These are phyloP conservation scores for Galemys pyrenaicus DNA, from an alignment of 2,113 vertebrate species.

Conservation along the genomic window DNA sequence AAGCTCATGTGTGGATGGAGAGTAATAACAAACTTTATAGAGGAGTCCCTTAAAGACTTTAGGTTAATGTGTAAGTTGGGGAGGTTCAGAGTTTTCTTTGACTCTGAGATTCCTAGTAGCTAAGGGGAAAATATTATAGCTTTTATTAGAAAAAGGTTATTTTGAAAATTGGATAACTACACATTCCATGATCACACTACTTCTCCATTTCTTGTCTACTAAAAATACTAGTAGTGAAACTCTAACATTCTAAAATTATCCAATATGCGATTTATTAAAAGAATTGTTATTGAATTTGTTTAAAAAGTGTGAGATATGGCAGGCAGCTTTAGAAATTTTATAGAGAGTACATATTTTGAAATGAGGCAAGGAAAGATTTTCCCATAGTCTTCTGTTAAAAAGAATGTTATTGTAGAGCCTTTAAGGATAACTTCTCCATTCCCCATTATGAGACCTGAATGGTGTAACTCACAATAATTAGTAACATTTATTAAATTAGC, in stretches of 20 bases:
- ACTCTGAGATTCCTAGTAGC: background rate
- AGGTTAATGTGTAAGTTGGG: background rate
- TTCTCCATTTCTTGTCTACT: background rate
- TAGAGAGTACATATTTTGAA: slow-evolving; percentile 10
- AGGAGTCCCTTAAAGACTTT: background rate
- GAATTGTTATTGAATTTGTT: background rate
- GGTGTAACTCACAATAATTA: background rate
- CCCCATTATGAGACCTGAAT: background rate
- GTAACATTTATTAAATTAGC: background rate
- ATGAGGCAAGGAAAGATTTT: background rate
- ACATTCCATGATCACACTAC: background rate
- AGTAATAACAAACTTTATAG: background rate
- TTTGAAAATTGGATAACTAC: background rate
- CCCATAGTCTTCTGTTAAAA: background rate
- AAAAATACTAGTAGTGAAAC: background rate
- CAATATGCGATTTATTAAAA: background rate
- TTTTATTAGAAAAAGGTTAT: background rate
- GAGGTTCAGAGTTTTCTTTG: background rate
- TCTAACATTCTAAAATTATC: background rate
- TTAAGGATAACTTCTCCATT: background rate
- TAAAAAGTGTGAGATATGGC: background rate
- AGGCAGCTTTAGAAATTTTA: background rate
- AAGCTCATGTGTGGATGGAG: background rate
- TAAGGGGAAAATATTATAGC: background rate
- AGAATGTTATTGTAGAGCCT: background rate